Evolutionary conservation across 2,113 vertebrate species (phyloP).

Genomic region (Pelecanoides urinatrix): DNA sequence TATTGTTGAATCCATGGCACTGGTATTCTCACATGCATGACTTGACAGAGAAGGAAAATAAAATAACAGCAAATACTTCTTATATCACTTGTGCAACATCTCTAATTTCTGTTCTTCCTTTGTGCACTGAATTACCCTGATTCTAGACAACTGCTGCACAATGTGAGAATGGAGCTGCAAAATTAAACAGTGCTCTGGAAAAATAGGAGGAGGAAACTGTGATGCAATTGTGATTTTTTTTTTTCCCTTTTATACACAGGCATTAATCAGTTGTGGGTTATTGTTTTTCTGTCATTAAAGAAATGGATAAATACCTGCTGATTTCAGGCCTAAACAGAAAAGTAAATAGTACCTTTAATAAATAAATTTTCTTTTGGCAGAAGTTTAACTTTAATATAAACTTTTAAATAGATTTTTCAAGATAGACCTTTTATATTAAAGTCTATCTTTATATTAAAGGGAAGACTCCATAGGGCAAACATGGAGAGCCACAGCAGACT

Average conservation of each 20-base stretch:
- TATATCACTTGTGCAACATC: not conserved
- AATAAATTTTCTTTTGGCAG: not conserved
- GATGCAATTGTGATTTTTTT: not conserved
- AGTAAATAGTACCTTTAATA: not conserved
- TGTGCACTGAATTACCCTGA: not conserved
- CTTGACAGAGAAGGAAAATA: not conserved
- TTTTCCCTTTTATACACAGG: not conserved
- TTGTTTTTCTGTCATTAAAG: not conserved
- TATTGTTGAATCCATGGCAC: not conserved
- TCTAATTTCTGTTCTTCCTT: not conserved
- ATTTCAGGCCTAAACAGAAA: not conserved
- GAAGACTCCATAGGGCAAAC: not conserved
- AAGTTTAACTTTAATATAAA: not conserved
- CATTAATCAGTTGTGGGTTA: not conserved
- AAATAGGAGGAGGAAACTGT: not conserved
- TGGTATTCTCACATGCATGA: accelerated
- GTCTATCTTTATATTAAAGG: not conserved
- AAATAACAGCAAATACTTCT: not conserved
- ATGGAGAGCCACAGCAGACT: not conserved
- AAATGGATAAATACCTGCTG: not conserved
- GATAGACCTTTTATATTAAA: not conserved
- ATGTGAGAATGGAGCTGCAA: not conserved
- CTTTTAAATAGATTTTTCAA: not conserved
- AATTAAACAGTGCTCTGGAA: not conserved
- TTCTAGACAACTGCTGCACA: not conserved